These are phyloP conservation scores for Actinostola sp. DNA, from an alignment of 92 coral and sea anemone species.

Conservation along the genomic window DNA sequence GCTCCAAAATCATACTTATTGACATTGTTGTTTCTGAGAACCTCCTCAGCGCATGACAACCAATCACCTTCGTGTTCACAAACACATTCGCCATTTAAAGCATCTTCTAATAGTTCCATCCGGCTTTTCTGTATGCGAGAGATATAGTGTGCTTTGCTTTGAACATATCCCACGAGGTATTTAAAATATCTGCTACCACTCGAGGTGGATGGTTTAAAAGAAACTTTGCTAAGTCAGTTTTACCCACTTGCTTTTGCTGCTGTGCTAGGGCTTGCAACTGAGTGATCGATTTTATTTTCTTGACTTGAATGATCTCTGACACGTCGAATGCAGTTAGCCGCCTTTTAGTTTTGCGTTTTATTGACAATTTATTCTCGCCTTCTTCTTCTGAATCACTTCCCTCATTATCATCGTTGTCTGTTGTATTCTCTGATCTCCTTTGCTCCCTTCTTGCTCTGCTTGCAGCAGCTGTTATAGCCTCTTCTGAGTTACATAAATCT, in stretches of 20 bases:
- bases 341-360: too few species aligned
- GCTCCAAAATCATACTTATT: constrained; percentile 2
- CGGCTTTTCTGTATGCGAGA: constrained; percentile 19
- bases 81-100: constrained; percentile 8
- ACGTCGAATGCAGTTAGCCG: too few species aligned
- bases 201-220: constrained; percentile 57
- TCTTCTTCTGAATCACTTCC: too few species aligned
- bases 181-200: constrained; percentile 55
- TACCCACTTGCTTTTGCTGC: constrained; percentile 52
- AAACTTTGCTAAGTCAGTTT: constrained; percentile 67
- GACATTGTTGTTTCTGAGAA: constrained; percentile 22
- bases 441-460: too few species aligned
- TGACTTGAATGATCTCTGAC: too few species aligned
- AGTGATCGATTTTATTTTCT: too few species aligned
- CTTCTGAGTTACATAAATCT: too few species aligned
- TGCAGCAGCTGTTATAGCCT: too few species aligned
- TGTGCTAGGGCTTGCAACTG: constrained; percentile 55
- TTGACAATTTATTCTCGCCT: too few species aligned
- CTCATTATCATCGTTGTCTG: too few species aligned
- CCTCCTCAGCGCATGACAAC: constrained; percentile 33
- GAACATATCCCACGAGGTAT: constrained; percentile 55
- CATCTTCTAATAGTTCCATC: constrained; percentile 40
- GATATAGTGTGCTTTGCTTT: background rate
- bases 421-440: too few species aligned
- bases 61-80: constrained; percentile 35